Evolutionary conservation across 2,113 vertebrate genomes (phyloP), one percentile per base, ranked within the genome.

Genomic region (Murina feae): DNA sequence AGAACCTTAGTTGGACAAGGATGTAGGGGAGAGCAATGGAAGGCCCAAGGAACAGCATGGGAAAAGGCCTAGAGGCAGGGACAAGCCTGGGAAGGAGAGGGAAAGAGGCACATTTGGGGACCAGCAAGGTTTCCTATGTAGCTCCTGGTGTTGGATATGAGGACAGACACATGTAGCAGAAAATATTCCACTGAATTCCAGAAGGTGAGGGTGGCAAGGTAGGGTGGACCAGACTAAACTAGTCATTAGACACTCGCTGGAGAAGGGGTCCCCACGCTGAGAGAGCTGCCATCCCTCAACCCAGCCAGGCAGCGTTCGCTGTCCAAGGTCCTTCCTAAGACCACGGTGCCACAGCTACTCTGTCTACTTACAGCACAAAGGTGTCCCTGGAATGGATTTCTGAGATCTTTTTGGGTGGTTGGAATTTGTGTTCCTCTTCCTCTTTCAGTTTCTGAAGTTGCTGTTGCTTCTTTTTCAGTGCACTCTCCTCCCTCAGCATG

Each of bases 401-500:
- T 0, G 95, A 87, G 28, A 21, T 0, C 81, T 58, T 92, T n/a
- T 65, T 89, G 4, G 97, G 96, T 32, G 97, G 97, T 60, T 97
- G 97, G 35, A 97, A 98, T 37, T 96, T 95, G 1, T 89, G 65
- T 18, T 18, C 85, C 2, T 94, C 96, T 51, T 95, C 87, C 47
- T 74, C 83, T 85, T 84, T 87, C 84, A 86, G 79, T 80, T 94
- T 94, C 81, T 89, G 94, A 93, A 90, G 60, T 76, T 89, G 81
- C 44, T 87, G 93, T 2, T 74, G 49, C 5, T 53, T 94, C 90
- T 96, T 96, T 74, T 97, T 98, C 90, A 97, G 86, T 23, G 92
- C 51, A 0, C 94, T 98, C 80, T 98, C 98, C 86, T 98, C 97
- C 92, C 58, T 97, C 69, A 99, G 97, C 0, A 98, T 93, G 47